phyloP scores from a whole-genome alignment of 2,113 vertebrate species.

The cat (Felis catus) region F.catus_Fca126_mat1.0 CM031417.1:108150501-108151000 shows the following conservation, averaged over 20 bases:
- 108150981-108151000: neutral
- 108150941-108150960: neutral
- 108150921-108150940: neutral
- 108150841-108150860: neutral
- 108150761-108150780: neutral
- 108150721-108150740: conserved; percentile 9
- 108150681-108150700: neutral
- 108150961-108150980: neutral
- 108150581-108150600: neutral
- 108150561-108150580: neutral
- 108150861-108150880: neutral
- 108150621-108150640: neutral
- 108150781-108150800: neutral
- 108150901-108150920: neutral
- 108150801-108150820: neutral
- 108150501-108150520: neutral
- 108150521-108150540: neutral
- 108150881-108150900: neutral
- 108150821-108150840: conserved; percentile 11
- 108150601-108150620: neutral
- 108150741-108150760: neutral
- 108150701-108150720: conserved; percentile 20
- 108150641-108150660: neutral
- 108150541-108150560: neutral
- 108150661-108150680: neutral